Evolutionary conservation across 2,888 invertebrate genomes (phyloP), one percentile per base, ranked within the genome.

Genomic region (Cetonia aurata): DNA sequence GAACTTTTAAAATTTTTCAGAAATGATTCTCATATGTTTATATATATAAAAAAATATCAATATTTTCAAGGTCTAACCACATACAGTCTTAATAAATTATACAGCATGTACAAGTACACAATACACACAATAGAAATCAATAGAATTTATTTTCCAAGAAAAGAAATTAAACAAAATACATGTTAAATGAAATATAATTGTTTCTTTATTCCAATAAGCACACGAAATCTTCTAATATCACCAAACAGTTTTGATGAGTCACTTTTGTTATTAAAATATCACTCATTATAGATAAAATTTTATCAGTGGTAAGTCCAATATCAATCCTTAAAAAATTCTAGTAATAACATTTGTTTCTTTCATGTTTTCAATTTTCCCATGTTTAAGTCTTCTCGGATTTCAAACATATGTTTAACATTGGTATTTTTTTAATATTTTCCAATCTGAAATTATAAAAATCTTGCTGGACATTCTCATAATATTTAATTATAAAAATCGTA

Each of bases 81-180:
- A 41, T 15, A 56, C 15, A 31, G 17, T 59, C 12, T 57, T 57
- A 59, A 59, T 59, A 59, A 59, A 59, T 59, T 59, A 50, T 50
- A 25, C 25, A 25, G 25, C 4, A 19, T 53, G 31, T 53, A 25
- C 12, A 31, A 19, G 44, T 59, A 12, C 44, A 12, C 15, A 19
- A 10, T 12, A 17, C 15, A 50, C 19, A 15, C 50, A 15, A 42
- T n/a, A 6, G 17, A 25, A 17, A 59, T 59, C 57, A 44, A 44
- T 59, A 42, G 6, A 17, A 42, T 59, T 59, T 37, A 41, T 13
- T 50, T 8, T 15, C 9, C 25, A 50, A 17, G 19, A 15, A 25
- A 1, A 25, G 25, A 25, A 3, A 25, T 25, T 25, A 1, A 3
- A 25, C 4, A 25, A 25, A 25, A 25, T n/a, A 4, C 3, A 25